Percentiles rank a stretch among this genome's conserved stretches.
These are phyloP conservation scores for Plectropomus leopardus DNA, from an alignment of 2,113 vertebrate species.

Conservation along the genomic window DNA sequence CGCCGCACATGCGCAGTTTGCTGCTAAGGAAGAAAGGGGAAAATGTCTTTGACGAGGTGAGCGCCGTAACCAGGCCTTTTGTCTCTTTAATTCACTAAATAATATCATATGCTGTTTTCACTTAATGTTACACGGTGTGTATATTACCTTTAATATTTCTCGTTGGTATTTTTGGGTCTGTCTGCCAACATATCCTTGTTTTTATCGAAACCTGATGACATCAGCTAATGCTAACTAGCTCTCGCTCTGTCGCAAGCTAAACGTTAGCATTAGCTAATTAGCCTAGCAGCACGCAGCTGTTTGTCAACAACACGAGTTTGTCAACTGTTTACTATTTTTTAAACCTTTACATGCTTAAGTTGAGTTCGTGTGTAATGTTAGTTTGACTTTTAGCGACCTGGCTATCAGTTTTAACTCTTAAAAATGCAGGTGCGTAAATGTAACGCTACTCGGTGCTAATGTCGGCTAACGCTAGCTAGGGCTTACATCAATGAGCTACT, in stretches of 20 bases:
- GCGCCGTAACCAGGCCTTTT: conserved; percentile 25
- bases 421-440: rapidly evolving
- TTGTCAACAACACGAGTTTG: neutral
- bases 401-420: rapidly evolving
- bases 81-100: neutral
- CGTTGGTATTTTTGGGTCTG: rapidly evolving
- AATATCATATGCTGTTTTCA: neutral
- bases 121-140: rapidly evolving
- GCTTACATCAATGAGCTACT: neutral
- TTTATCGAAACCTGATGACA: neutral
- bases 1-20: conserved; percentile 61
- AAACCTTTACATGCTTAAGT: rapidly evolving
- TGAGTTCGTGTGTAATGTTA: rapidly evolving
- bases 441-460: neutral
- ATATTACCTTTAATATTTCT: rapidly evolving
- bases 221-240: conserved; percentile 38
- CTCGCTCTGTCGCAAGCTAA: conserved; percentile 14
- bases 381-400: neutral
- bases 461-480: conserved; percentile 19
- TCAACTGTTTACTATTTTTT: neutral
- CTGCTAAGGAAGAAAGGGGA: conserved; percentile 70
- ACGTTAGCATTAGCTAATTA: conserved; percentile 32
- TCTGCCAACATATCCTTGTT: neutral
- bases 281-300: conserved; percentile 17
- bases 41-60: conserved; percentile 93